phyloP scores from a whole-genome alignment of 1,140 invertebrate species.

The Heliconius eleuchia region DNA sequence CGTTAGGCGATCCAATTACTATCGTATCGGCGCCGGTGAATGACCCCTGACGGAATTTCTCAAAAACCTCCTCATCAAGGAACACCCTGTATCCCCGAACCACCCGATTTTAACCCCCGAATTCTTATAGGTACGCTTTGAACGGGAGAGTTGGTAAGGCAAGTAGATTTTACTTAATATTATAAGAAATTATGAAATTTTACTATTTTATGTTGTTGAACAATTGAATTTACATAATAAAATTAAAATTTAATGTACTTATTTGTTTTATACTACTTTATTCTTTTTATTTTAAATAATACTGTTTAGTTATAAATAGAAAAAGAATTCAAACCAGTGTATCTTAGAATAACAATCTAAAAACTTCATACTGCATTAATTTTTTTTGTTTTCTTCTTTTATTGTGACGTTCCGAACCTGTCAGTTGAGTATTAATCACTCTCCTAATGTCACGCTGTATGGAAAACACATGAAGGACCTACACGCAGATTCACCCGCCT shows the following conservation, averaged over 20 bases:
- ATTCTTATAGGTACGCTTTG: conserved; percentile 64
- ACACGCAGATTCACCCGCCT: too few relatives aligned
- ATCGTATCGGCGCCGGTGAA: conserved; percentile 74
- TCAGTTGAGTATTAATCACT: too few relatives aligned
- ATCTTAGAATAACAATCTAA: too few relatives aligned
- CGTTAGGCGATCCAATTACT: conserved; percentile 64
- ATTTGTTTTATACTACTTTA: too few relatives aligned
- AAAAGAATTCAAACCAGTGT: too few relatives aligned
- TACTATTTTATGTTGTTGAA: not conserved
- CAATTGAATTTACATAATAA: not conserved
- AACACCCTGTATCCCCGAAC: conserved; percentile 65
- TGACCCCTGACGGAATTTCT: conserved; percentile 73
- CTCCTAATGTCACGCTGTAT: too few relatives aligned
- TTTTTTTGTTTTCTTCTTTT: not conserved
- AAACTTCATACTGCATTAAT: too few relatives aligned
- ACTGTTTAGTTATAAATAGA: too few relatives aligned
- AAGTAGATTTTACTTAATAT: conserved; percentile 15
- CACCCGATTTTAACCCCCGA: conserved; percentile 71
- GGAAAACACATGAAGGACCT: too few relatives aligned
- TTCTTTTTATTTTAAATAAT: too few relatives aligned
- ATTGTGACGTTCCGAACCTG: too few relatives aligned
- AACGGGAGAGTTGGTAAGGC: conserved; percentile 29
- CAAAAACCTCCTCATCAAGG: conserved; percentile 80
- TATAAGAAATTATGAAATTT: not conserved
- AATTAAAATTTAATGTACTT: not conserved